These are phyloP conservation scores for Aegithalos caudatus DNA, from an alignment of 2,113 vertebrate species.

Conservation along the genomic window DNA sequence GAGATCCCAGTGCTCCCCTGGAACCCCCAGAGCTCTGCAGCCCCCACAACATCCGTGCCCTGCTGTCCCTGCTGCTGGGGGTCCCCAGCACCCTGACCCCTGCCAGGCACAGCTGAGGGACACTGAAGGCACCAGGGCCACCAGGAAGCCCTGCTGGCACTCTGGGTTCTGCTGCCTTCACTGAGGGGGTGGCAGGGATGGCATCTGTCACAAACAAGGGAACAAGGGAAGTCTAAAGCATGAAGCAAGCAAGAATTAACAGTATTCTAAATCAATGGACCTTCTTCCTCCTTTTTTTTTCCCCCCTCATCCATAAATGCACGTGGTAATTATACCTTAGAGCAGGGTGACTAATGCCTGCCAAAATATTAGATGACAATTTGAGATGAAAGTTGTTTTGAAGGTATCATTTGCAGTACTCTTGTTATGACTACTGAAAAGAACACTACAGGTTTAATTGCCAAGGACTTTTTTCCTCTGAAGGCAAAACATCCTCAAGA, in stretches of 20 bases:
- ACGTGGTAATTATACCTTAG: not conserved
- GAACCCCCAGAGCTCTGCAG: not conserved
- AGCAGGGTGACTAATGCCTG: constrained; percentile 13
- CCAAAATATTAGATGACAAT: constrained; percentile 11
- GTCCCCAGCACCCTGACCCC: accelerated
- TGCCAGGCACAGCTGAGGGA: accelerated
- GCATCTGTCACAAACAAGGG: not conserved
- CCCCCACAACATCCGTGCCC: too few relatives aligned
- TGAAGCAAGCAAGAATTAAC: not conserved
- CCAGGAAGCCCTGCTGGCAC: not conserved
- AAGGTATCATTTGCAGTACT: not conserved
- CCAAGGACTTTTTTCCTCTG: not conserved
- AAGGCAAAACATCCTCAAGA: not conserved
- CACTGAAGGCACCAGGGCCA: too few relatives aligned
- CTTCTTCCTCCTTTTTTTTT: not conserved
- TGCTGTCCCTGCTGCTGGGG: not conserved
- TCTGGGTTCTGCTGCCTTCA: not conserved
- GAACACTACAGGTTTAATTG: not conserved
- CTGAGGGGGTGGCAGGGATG: not conserved
- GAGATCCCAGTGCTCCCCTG: not conserved
- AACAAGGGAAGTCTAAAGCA: not conserved
- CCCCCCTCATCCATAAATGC: not conserved
- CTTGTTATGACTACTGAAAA: not conserved
- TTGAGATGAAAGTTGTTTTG: constrained; percentile 7
- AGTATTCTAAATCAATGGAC: not conserved